A percentile compares a stretch with the other conserved stretches of the same genome.
These are phyloP conservation scores for Tragulus kanchil DNA, from an alignment of 2,113 vertebrate species.

Conservation along the genomic window DNA sequence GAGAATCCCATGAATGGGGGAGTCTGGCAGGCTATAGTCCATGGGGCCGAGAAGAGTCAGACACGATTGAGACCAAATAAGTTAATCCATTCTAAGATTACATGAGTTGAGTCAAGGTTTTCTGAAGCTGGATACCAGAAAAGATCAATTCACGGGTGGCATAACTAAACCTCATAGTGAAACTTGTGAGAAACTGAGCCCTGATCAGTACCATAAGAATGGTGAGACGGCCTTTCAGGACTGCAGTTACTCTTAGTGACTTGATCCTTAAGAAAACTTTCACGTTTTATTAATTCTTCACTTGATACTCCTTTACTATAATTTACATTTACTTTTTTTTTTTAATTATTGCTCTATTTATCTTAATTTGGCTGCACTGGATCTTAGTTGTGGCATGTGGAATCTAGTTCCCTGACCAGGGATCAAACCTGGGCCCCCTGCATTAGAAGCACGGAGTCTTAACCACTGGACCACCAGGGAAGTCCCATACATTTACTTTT, in stretches of 20 bases:
- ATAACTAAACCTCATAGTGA: background rate
- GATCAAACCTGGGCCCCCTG: too few species aligned
- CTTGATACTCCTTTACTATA: slow-evolving; percentile 49
- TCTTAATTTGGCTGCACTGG: too few species aligned
- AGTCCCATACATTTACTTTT: too few species aligned
- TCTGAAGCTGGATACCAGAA: slow-evolving; percentile 42
- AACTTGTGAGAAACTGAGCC: slow-evolving; percentile 6
- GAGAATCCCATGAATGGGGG: too few species aligned
- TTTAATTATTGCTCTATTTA: too few species aligned
- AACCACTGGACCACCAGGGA: too few species aligned
- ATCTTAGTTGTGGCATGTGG: too few species aligned
- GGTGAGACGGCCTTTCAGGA: background rate
- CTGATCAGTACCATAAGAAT: background rate
- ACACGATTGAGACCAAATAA: too few species aligned
- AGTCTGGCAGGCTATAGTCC: too few species aligned
- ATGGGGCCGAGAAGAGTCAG: too few species aligned
- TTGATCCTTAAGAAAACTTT: slow-evolving; percentile 4
- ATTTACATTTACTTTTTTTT: slow-evolving; percentile 23
- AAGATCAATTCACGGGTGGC: background rate
- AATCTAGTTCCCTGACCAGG: too few species aligned
- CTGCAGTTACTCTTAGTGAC: background rate
- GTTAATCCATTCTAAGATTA: slow-evolving; percentile 34
- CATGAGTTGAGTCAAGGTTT: background rate
- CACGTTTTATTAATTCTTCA: background rate
- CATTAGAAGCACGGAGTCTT: too few species aligned